Conservation (phyloP, 1,140 invertebrate genomes). For the Semibalanus balanoides region DNA sequence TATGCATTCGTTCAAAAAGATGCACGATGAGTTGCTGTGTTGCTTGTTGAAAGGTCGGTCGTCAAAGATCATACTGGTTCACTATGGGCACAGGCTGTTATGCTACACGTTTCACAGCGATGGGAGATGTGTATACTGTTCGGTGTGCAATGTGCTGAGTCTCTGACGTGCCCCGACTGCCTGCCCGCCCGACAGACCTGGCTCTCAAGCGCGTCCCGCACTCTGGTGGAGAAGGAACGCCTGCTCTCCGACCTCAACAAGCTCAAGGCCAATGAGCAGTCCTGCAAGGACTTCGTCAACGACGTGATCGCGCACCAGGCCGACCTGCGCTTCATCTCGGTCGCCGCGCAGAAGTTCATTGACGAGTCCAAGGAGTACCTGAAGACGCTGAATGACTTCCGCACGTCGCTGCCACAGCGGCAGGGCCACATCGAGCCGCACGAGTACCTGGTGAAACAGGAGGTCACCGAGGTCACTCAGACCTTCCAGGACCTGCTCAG, state of each 20-base stretch:
- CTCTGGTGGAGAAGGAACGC: slow-evolving; percentile 71
- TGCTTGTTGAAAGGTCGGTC: too few relatives aligned
- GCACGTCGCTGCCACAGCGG: slow-evolving; percentile 57
- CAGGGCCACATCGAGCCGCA: slow-evolving; percentile 57
- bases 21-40: too few relatives aligned
- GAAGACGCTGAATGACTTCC: slow-evolving; percentile 63
- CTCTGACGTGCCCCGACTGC: too few relatives aligned
- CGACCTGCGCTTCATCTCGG: slow-evolving; percentile 82
- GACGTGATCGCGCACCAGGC: slow-evolving; percentile 90
- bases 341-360: slow-evolving; percentile 86
- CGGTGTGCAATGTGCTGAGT: too few relatives aligned
- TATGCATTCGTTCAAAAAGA: too few relatives aligned
- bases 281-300: slow-evolving; percentile 70
- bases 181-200: slow-evolving; percentile 36
- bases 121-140: too few relatives aligned
- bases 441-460: slow-evolving; percentile 51
- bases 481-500: slow-evolving; percentile 44
- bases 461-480: slow-evolving; percentile 40
- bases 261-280: slow-evolving; percentile 51
- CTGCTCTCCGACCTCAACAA: slow-evolving; percentile 61
- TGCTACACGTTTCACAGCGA: too few relatives aligned
- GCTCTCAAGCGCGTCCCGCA: slow-evolving; percentile 61
- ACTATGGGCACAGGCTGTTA: too few relatives aligned
- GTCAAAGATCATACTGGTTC: too few relatives aligned
- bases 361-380: slow-evolving; percentile 82